Conservation (phyloP, 1,140 invertebrate species). For the Drosophila truncata region DNA sequence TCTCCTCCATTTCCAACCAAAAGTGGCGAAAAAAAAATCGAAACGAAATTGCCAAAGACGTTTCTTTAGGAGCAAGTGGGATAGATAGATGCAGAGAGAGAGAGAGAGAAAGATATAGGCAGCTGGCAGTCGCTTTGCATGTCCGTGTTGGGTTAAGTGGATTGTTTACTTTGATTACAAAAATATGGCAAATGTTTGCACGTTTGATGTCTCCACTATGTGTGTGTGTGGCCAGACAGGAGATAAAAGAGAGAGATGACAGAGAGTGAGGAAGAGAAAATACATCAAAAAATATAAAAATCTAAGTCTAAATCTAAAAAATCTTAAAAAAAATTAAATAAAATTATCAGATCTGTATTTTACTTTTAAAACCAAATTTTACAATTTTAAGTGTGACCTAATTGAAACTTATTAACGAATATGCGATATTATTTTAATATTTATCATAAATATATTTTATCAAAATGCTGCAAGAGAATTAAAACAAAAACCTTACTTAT, state of each 20-base stretch:
- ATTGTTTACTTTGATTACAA: constrained; percentile 83
- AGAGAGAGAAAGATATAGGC: background rate
- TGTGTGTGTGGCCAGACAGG: constrained; percentile 18
- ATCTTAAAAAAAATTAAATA: no score
- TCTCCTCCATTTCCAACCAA: constrained; percentile 41
- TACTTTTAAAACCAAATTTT: background rate
- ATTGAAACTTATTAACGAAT: background rate
- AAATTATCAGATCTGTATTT: background rate
- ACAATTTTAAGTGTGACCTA: background rate
- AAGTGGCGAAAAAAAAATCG: constrained; percentile 20
- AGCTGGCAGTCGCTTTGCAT: constrained; percentile 52
- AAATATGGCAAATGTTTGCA: constrained; percentile 83
- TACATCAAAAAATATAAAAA: no score
- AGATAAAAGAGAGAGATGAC: constrained; percentile 10
- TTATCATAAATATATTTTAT: no score
- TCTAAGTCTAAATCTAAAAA: no score
- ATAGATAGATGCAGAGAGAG: background rate
- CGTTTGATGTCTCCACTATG: constrained; percentile 65
- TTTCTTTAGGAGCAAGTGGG: constrained; percentile 26
- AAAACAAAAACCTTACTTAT: no score
- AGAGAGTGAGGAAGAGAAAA: background rate
- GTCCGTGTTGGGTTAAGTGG: constrained; percentile 77
- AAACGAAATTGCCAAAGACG: constrained; percentile 71
- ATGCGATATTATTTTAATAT: background rate
- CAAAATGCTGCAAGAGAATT: no score